Base-by-base conservation (phyloP, 1,140 invertebrate genomes). In the roundworm (Caenorhabditis elegans) region DNA sequence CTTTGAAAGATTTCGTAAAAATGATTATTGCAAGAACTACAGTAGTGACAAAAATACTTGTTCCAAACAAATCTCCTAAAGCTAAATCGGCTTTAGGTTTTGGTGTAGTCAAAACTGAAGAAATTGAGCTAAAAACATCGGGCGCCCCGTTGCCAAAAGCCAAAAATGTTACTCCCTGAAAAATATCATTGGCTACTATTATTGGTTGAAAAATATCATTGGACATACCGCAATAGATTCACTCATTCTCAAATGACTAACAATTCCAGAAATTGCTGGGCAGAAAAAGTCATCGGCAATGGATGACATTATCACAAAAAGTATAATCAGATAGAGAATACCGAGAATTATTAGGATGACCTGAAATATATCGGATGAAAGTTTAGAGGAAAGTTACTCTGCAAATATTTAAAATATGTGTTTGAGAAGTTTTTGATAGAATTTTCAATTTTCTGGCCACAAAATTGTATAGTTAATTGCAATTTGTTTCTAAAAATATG, bases 71-170 rank as follows among this genome's bases (percentile, higher is more conserved):
- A 78, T 92, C 92, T 53, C 93, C 92, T 78, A 93, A 90, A 22
- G 92, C 92, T 65, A 93, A 86, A 39, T 92, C 91, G 19, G 91
- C 92, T 90, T 92, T 83, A 83, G 91, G 90, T 84, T 91, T 89
- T 87, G 91, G 86, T 3, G 84, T 79, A 19, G 53, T 90, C 86
- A 53, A 91, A 89, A 76, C 91, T 90, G 75, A 93, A 80, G 91
- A 90, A 60, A 92, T 90, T 22, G 93, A 92, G 48, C 93, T 93
- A 89, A 94, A 94, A 28, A 94, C 92, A 90, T 95, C 94, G 8
- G 93, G 92, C 10, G 94, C 93, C 34, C 93, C 93, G 90, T 95
- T 94, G 15, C 94, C 94, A 90, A 94, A 94, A 0, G 94, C 94
- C 86, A 94, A 86, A 83, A 94, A 92, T 24, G 94, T 95, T 8